phyloP scores from a whole-genome alignment of 1,140 invertebrate genomes.

The Drosophila bipectinata region DNA sequence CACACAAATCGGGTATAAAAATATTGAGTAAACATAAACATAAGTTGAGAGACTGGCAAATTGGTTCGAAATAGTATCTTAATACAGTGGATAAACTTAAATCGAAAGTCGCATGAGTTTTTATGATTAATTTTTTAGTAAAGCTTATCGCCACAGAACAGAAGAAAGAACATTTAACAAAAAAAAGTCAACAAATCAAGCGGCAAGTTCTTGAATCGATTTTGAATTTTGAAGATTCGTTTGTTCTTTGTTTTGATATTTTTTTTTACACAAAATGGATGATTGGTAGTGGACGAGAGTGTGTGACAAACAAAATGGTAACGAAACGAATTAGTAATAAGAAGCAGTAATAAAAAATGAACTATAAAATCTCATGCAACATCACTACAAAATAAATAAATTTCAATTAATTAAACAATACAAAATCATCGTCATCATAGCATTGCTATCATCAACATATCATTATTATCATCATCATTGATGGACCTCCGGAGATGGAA shows the following conservation, averaged over 20 bases:
- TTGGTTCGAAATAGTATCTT: slow-evolving; percentile 38
- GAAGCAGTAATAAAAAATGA: slow-evolving; percentile 82
- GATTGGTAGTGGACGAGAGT: slow-evolving; percentile 46
- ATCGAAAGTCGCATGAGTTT: slow-evolving; percentile 83
- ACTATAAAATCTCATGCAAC: slow-evolving; percentile 84
- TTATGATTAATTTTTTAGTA: slow-evolving; percentile 84
- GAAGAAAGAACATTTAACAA: slow-evolving; percentile 28
- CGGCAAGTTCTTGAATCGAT: slow-evolving; percentile 48
- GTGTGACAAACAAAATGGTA: slow-evolving; percentile 52
- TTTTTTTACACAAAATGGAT: slow-evolving; percentile 47
- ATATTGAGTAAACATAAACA: slow-evolving; percentile 66
- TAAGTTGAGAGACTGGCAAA: slow-evolving; percentile 52
- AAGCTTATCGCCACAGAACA: slow-evolving; percentile 68
- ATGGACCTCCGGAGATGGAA: slow-evolving; percentile 6
- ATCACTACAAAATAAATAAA: slow-evolving; percentile 79
- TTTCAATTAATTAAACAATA: slow-evolving; percentile 71
- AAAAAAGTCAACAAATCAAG: slow-evolving; percentile 34
- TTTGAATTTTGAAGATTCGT: slow-evolving; percentile 23
- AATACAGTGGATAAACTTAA: slow-evolving; percentile 63
- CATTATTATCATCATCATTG: slow-evolving; percentile 24
- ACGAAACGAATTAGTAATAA: slow-evolving; percentile 80
- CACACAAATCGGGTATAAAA: slow-evolving; percentile 30
- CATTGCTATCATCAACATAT: slow-evolving; percentile 18
- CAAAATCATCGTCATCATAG: slow-evolving; percentile 47
- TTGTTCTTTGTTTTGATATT: slow-evolving; percentile 37